Percentiles rank a stretch among this genome's conserved stretches.
Evolutionary conservation across 2,797 vertebrate species (phyloP).

Genomic region (Tachyglossus aculeatus): DNA sequence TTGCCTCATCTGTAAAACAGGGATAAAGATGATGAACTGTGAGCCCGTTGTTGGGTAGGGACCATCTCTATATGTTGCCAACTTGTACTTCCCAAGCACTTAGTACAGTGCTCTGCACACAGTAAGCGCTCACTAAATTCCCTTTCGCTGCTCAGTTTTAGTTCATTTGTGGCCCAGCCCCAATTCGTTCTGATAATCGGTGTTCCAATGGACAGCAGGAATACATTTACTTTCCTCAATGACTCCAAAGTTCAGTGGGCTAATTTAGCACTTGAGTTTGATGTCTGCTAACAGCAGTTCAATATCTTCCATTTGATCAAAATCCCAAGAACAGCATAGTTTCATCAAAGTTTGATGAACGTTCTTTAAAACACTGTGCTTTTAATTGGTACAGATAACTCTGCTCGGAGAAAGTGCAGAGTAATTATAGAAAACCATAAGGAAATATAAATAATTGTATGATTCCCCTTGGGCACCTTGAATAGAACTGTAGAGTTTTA

Average conservation of each 20-base stretch:
- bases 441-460: conserved; percentile 70
- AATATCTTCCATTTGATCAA: conserved; percentile 65
- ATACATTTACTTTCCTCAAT: too few relatives aligned
- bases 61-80: too few relatives aligned
- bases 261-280: conserved; percentile 51
- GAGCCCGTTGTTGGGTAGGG: too few relatives aligned
- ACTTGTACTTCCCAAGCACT: too few relatives aligned
- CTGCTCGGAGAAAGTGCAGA: conserved; percentile 65
- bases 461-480: conserved; percentile 46
- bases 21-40: too few relatives aligned
- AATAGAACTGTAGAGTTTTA: conserved; percentile 67
- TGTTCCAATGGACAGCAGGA: too few relatives aligned
- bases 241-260: conserved; percentile 34
- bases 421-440: conserved; percentile 68
- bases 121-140: too few relatives aligned
- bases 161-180: too few relatives aligned
- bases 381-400: conserved; percentile 61
- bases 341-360: conserved; percentile 64
- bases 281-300: conserved; percentile 54
- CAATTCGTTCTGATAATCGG: too few relatives aligned
- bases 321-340: conserved; percentile 49
- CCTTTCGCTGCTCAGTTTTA: too few relatives aligned
- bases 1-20: too few relatives aligned
- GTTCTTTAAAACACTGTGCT: conserved; percentile 48
- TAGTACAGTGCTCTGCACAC: too few relatives aligned